These are phyloP conservation scores for Callimorpha dominula DNA, from an alignment of 2,888 invertebrate species.

Conservation along the genomic window DNA sequence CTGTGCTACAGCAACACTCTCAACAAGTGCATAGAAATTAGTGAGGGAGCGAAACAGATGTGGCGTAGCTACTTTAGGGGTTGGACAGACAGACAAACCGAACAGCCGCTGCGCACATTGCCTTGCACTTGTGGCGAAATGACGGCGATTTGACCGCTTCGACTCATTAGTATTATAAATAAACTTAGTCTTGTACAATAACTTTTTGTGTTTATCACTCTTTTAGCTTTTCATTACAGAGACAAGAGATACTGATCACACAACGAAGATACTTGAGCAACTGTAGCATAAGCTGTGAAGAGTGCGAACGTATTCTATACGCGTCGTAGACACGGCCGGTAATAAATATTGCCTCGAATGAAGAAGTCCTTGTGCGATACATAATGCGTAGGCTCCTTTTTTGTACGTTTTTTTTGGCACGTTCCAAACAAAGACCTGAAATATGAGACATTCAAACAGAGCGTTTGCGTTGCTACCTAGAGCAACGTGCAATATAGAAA, in stretches of 20 bases:
- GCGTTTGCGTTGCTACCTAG: background rate
- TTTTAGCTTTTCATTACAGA: background rate
- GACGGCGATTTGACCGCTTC: background rate
- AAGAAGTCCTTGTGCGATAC: background rate
- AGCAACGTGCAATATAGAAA: no score
- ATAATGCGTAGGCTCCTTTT: background rate
- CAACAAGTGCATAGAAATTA: background rate
- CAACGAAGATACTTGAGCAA: background rate
- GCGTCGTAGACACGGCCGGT: background rate
- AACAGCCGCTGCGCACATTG: no score
- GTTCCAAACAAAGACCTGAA: background rate
- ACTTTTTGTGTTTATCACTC: no score
- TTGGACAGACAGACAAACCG: no score
- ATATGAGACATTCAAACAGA: background rate
- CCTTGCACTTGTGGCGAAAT: no score
- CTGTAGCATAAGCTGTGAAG: background rate
- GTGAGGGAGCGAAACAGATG: background rate
- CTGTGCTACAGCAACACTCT: background rate
- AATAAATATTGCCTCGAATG: background rate
- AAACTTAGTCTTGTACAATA: no score
- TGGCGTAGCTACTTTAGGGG: background rate
- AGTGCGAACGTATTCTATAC: background rate
- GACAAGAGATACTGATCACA: background rate
- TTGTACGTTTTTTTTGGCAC: background rate
- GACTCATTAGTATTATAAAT: background rate